phyloP scores from a whole-genome alignment of 2,888 invertebrate genomes.

The Oligia strigilis region DNA sequence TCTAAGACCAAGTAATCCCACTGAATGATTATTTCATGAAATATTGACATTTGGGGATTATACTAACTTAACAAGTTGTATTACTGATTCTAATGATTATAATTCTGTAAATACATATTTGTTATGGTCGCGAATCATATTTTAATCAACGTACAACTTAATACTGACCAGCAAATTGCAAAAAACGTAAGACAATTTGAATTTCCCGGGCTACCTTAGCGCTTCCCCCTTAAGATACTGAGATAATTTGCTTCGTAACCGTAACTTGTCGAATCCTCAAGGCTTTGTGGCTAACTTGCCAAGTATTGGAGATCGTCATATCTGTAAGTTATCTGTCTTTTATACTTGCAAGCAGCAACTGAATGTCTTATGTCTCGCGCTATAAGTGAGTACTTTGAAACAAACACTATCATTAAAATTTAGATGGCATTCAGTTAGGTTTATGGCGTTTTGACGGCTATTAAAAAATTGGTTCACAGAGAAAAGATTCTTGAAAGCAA shows the following conservation, averaged over 20 bases:
- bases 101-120: no score
- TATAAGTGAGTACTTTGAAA: constrained; percentile 17
- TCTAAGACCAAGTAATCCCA: no score
- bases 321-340: constrained; percentile 4
- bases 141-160: no score
- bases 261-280: constrained; percentile 50
- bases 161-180: no score
- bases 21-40: no score
- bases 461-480: constrained; percentile 46
- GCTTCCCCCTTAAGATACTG: constrained; percentile 19
- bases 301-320: constrained; percentile 24
- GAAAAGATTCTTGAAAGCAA: constrained; percentile 39
- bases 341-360: background rate
- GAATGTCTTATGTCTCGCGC: background rate
- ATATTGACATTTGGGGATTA: no score
- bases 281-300: constrained; percentile 31
- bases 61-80: no score
- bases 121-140: no score
- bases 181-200: no score
- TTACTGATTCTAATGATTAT: no score
- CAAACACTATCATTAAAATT: constrained; percentile 39
- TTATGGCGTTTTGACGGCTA: constrained; percentile 33
- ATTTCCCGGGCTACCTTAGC: no score
- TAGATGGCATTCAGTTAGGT: constrained; percentile 32
- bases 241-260: constrained; percentile 61